Evolutionary conservation across 2,888 invertebrate genomes (phyloP), one percentile per base, ranked within the genome.

Genomic region (Erynnis tages): DNA sequence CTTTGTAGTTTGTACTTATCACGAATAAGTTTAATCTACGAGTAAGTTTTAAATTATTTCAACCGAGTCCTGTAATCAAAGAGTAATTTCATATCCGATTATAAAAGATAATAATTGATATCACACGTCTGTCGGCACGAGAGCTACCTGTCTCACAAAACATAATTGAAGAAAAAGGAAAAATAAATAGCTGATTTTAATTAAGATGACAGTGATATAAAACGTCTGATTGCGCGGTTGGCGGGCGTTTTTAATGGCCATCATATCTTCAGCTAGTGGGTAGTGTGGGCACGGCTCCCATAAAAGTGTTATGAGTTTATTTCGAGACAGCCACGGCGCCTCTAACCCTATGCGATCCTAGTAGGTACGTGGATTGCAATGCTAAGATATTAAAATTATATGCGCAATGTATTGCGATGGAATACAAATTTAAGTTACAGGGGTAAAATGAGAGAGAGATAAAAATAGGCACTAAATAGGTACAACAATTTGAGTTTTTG

Each of bases 301-400:
- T 87, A 86, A 87, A 87, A 86, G 66, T 82, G 78, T 86, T 87
- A 87, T 84, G 86, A 81, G 83, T 84, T 82, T 82, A 83, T 85
- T 81, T 75, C 54, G 59, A 62, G 63, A 61, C 73, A 63, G 61
- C 66, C 29, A n/a, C 17, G 49, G 34, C 49, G 41, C 41, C 49
- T 14, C 16, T 16, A 27, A 34, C 48, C 23, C 41, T 49, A 29
- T 17, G 5, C 2, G n/a, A 10, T 43, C 7, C 17, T 19, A 11
- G 17, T 30, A 19, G 19, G 37, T 43, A 17, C 19, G 13, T n/a
- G 23, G 30, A 44, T 21, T 32, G 27, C 35, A 35, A 50, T 35
- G 16, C 34, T 10, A 11, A 16, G 7, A 29, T 17, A 41, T 41
- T 41, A 41, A 41, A 29, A 41, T 7, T 30, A 7, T 30, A 30